A percentile compares a stretch with the other conserved stretches of the same genome.
These are phyloP conservation scores for Lethenteron reissneri DNA, from an alignment of 2,113 vertebrate species.

Conservation along the genomic window DNA sequence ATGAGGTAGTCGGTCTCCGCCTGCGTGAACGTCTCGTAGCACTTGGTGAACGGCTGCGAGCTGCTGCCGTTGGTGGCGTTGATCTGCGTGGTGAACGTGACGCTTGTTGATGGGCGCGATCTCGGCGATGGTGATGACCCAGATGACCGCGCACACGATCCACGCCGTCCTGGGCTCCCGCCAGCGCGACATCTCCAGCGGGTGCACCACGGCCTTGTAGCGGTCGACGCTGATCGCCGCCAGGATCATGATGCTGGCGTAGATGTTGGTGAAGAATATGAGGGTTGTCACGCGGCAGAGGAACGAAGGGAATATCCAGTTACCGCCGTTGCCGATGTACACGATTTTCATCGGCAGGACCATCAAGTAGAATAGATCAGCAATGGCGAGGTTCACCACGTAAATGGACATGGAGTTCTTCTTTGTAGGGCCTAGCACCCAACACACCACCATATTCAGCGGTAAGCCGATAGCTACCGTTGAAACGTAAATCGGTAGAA, in stretches of 20 bases:
- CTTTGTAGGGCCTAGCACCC: constrained; percentile 29
- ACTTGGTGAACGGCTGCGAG: not conserved
- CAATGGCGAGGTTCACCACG: constrained; percentile 52
- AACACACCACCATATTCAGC: constrained; percentile 40
- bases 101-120: constrained; percentile 37
- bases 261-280: constrained; percentile 59
- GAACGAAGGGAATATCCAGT: constrained; percentile 25
- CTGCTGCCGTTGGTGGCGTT: not conserved
- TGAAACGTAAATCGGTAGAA: constrained; percentile 36
- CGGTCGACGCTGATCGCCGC: constrained; percentile 52
- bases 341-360: constrained; percentile 57
- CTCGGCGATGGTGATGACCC: constrained; percentile 31
- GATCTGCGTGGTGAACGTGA: constrained; percentile 17
- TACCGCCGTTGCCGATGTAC: constrained; percentile 23
- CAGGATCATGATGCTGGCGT: constrained; percentile 52
- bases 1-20: constrained; percentile 31
- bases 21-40: constrained; percentile 28
- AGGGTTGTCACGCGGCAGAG: constrained; percentile 42
- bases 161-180: constrained; percentile 24
- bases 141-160: constrained; percentile 31
- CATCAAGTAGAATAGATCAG: constrained; percentile 47
- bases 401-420: constrained; percentile 40
- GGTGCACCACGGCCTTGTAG: constrained; percentile 51
- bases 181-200: constrained; percentile 36
- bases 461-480: constrained; percentile 51